Percentiles rank a stretch among this genome's conserved stretches.
Conservation (phyloP, 2,113 vertebrate genomes). For the Oenanthe melanoleuca region DNA sequence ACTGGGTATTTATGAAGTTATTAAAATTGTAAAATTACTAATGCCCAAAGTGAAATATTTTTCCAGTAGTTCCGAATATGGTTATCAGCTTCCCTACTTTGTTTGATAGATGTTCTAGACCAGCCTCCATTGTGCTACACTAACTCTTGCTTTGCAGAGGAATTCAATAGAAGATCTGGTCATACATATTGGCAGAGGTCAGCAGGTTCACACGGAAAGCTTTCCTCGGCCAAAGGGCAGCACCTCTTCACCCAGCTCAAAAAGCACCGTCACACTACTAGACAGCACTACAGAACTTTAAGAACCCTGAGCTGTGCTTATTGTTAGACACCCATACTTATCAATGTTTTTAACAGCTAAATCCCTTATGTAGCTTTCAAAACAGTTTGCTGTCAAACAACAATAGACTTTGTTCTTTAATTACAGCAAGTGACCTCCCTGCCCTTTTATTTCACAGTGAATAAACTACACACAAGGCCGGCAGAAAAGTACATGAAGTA, state of each 20-base stretch:
- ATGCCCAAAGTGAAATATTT: conserved; percentile 21
- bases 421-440: conserved; percentile 77
- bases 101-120: not conserved
- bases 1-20: conserved; percentile 71
- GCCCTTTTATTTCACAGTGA: conserved; percentile 75
- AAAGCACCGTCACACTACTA: conserved; percentile 59
- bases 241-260: conserved; percentile 61
- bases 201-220: conserved; percentile 55
- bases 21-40: conserved; percentile 70
- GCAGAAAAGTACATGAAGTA: conserved; percentile 35
- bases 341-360: conserved; percentile 77
- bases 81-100: not conserved
- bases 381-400: conserved; percentile 78
- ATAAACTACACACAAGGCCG: conserved; percentile 70
- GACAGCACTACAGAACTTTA: conserved; percentile 62
- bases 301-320: conserved; percentile 66
- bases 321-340: conserved; percentile 71
- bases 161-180: conserved; percentile 18
- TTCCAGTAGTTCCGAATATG: conserved; percentile 1
- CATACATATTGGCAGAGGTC: conserved; percentile 39
- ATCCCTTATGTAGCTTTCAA: conserved; percentile 80
- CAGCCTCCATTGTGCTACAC: not conserved
- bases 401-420: conserved; percentile 83
- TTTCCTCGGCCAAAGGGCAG: conserved; percentile 56
- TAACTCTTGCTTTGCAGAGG: conserved; percentile 1